These are phyloP conservation scores for Mesorhabditis spiculigera DNA, from an alignment of 2,888 invertebrate species.

Conservation along the genomic window DNA sequence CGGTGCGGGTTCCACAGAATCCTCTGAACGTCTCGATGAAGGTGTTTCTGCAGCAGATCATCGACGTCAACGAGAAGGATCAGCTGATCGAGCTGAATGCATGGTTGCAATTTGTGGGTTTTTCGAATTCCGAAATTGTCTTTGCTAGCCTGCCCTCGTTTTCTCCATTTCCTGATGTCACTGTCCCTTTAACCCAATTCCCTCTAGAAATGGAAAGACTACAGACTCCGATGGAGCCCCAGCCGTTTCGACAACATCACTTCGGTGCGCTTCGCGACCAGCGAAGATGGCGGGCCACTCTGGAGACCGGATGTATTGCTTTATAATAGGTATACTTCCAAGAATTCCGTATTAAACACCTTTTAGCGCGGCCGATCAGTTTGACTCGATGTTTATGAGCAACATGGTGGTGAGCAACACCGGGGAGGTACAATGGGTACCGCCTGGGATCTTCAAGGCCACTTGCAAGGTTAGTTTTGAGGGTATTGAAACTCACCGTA, in stretches of 20 bases:
- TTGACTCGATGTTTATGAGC: constrained; percentile 43
- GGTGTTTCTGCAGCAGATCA: constrained; percentile 30
- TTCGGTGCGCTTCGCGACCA: constrained; percentile 28
- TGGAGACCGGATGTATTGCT: constrained; percentile 49
- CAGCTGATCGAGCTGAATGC: constrained; percentile 28
- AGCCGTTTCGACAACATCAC: constrained; percentile 38
- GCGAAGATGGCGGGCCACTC: constrained; percentile 33
- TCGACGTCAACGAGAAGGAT: constrained; percentile 21
- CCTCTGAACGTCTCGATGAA: constrained; percentile 39
- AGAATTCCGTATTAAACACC: not conserved
- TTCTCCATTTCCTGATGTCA: too few relatives aligned
- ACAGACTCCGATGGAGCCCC: constrained; percentile 44
- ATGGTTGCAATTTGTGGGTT: constrained; percentile 21
- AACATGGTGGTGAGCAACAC: constrained; percentile 42
- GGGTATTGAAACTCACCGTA: too few relatives aligned
- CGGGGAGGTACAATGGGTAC: constrained; percentile 47
- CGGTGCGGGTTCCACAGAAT: constrained; percentile 31
- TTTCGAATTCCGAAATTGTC: not conserved
- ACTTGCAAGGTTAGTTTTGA: not conserved
- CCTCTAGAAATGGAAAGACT: constrained; percentile 39
- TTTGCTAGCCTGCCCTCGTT: not conserved
- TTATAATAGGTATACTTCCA: constrained; percentile 36
- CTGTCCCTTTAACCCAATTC: not conserved
- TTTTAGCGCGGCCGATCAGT: constrained; percentile 44
- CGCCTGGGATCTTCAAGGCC: constrained; percentile 43